Percentiles rank a stretch among this genome's conserved stretches.
Conservation (phyloP, 2,113 vertebrate species). For the Falco punctatus region DNA sequence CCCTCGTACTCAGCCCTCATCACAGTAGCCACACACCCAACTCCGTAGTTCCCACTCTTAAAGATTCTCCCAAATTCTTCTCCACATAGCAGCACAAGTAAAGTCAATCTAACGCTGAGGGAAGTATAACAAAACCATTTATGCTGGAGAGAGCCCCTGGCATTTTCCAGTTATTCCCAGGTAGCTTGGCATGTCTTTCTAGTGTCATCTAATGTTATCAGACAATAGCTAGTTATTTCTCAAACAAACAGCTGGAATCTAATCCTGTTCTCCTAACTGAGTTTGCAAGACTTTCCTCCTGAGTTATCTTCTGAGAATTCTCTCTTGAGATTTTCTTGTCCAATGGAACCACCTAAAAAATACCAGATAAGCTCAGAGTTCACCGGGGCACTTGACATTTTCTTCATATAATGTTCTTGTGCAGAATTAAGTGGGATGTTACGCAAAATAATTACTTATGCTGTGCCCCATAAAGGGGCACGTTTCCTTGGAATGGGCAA, state of each 20-base stretch:
- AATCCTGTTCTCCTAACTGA: not conserved
- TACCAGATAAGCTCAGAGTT: not conserved
- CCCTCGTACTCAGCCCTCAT: not conserved
- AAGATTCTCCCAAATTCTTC: not conserved
- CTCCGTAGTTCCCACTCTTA: not conserved
- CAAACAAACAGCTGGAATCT: slow-evolving; percentile 14
- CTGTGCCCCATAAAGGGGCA: not conserved
- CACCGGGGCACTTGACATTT: not conserved
- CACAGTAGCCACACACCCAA: not conserved
- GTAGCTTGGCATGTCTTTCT: not conserved
- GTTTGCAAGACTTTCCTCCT: not conserved
- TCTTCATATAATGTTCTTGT: not conserved
- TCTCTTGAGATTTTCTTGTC: not conserved
- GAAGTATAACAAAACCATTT: not conserved
- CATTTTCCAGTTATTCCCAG: slow-evolving; percentile 37
- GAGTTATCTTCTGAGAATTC: not conserved
- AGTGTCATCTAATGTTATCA: slow-evolving; percentile 7
- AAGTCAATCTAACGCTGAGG: not conserved
- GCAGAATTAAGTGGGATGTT: not conserved
- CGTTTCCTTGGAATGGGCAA: not conserved
- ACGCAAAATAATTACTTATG: not conserved
- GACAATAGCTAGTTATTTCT: slow-evolving; percentile 42
- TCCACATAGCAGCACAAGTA: not conserved
- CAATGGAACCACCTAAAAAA: not conserved
- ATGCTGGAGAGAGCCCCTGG: slow-evolving; percentile 4